Percentiles rank a stretch among this genome's conserved stretches.
Evolutionary conservation across 2,888 invertebrate species (phyloP).

Genomic region (Dusona sp.): DNA sequence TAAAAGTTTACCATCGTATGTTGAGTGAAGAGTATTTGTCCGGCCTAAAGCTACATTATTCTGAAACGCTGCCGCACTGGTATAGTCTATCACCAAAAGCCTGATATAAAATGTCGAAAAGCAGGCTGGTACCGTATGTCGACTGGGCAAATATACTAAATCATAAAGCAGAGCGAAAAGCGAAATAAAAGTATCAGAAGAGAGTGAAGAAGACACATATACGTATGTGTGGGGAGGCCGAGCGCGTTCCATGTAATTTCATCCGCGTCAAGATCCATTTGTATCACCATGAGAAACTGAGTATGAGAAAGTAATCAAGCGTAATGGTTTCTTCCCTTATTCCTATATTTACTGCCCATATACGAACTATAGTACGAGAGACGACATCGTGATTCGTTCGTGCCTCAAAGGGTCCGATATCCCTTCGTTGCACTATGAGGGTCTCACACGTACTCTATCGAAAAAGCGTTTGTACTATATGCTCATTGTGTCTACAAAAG

Average conservation of each 20-base stretch:
- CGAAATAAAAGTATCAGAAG: constrained; percentile 28
- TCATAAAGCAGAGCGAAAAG: constrained; percentile 44
- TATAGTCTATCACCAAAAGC: not conserved
- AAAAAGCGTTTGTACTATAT: not conserved
- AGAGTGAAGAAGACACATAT: constrained; percentile 11
- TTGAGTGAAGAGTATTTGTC: too few species aligned
- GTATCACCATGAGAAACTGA: constrained; percentile 68
- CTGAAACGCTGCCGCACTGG: not conserved
- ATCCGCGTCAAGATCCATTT: constrained; percentile 71
- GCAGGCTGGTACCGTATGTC: constrained; percentile 17
- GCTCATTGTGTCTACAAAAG: not conserved
- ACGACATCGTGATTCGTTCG: constrained; percentile 26
- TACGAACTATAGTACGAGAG: not conserved
- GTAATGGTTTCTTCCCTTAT: constrained; percentile 66
- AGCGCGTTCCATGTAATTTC: constrained; percentile 69
- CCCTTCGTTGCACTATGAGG: constrained; percentile 14
- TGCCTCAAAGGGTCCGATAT: constrained; percentile 30
- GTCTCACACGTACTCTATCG: not conserved
- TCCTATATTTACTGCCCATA: constrained; percentile 44
- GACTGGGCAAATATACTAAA: not conserved
- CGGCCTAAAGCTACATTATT: not conserved
- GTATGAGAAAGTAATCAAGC: constrained; percentile 72
- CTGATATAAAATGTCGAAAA: not conserved
- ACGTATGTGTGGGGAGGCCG: constrained; percentile 34
- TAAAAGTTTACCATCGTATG: too few species aligned